These are phyloP conservation scores for Pharmacophagus antenor DNA, from an alignment of 2,888 invertebrate species.

Conservation along the genomic window DNA sequence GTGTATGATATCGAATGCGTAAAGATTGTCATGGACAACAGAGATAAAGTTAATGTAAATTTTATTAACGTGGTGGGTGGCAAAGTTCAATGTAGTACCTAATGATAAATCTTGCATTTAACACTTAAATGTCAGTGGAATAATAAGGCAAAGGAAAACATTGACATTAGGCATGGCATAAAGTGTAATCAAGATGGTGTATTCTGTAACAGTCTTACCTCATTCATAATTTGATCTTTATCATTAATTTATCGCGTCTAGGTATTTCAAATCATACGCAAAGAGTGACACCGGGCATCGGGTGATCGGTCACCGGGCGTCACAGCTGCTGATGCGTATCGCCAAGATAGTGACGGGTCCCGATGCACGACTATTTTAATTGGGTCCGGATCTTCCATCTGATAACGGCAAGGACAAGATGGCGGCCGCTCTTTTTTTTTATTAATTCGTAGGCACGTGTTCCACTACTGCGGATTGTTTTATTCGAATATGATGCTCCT, in stretches of 20 bases:
- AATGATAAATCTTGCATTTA: too few relatives aligned
- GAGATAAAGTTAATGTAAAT: too few relatives aligned
- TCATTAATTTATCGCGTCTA: conserved; percentile 31
- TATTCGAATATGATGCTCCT: not conserved
- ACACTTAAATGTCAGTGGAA: too few relatives aligned
- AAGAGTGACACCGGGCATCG: conserved; percentile 41
- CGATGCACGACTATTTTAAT: conserved; percentile 81
- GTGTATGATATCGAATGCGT: too few relatives aligned
- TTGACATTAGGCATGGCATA: too few relatives aligned
- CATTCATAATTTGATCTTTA: conserved; percentile 26
- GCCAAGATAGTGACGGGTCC: conserved; percentile 70
- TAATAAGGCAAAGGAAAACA: too few relatives aligned
- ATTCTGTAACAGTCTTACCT: conserved; percentile 3
- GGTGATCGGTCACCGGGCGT: conserved; percentile 73
- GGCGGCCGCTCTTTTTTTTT: conserved; percentile 60
- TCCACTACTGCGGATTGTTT: conserved; percentile 48
- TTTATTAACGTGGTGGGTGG: too few relatives aligned
- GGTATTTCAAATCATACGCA: conserved; percentile 35
- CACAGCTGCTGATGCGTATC: conserved; percentile 69
- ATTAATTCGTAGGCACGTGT: conserved; percentile 62
- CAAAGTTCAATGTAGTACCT: too few relatives aligned
- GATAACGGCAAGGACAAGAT: conserved; percentile 67
- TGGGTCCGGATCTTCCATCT: conserved; percentile 69
- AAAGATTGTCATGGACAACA: too few relatives aligned
- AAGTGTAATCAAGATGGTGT: too few relatives aligned